phyloP scores from a whole-genome alignment of 2,888 invertebrate genomes.

The Trichopria drosophilae region DNA sequence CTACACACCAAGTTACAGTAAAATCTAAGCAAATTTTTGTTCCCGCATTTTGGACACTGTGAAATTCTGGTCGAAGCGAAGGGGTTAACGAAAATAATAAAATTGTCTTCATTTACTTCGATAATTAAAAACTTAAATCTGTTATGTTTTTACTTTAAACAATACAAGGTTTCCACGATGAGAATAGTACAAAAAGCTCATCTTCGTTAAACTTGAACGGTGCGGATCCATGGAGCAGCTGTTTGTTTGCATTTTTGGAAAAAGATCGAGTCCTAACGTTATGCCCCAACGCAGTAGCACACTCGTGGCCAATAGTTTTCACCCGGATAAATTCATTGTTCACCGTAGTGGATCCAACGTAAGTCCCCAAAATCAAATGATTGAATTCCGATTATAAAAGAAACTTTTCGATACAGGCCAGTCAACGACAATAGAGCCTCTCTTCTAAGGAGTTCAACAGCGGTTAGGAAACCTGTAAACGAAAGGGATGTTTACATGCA shows the following conservation, averaged over 20 bases:
- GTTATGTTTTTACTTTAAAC: slow-evolving; percentile 20
- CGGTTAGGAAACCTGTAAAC: slow-evolving; percentile 86
- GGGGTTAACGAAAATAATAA: neutral
- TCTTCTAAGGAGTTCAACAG: slow-evolving; percentile 81
- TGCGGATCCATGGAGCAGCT: slow-evolving; percentile 89
- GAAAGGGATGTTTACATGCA: slow-evolving; percentile 94
- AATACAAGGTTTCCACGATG: slow-evolving; percentile 61
- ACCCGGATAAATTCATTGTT: slow-evolving; percentile 87
- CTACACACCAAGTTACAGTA: no score
- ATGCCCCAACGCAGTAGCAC: slow-evolving; percentile 83
- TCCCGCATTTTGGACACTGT: no score
- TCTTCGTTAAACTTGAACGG: slow-evolving; percentile 63
- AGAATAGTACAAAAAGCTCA: slow-evolving; percentile 61
- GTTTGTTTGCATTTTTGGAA: slow-evolving; percentile 87
- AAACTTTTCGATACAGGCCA: slow-evolving; percentile 68
- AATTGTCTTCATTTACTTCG: neutral
- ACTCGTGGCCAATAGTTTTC: slow-evolving; percentile 96
- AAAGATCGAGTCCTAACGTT: slow-evolving; percentile 77
- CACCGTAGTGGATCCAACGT: slow-evolving; percentile 93
- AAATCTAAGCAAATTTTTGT: no score
- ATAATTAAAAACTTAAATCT: slow-evolving; percentile 4
- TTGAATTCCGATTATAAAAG: neutral
- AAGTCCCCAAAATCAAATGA: slow-evolving; percentile 56
- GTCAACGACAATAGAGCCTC: slow-evolving; percentile 96
- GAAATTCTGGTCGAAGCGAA: no score